Conservation (phyloP, 2,888 invertebrate genomes). For the Nephrotoma flavescens region DNA sequence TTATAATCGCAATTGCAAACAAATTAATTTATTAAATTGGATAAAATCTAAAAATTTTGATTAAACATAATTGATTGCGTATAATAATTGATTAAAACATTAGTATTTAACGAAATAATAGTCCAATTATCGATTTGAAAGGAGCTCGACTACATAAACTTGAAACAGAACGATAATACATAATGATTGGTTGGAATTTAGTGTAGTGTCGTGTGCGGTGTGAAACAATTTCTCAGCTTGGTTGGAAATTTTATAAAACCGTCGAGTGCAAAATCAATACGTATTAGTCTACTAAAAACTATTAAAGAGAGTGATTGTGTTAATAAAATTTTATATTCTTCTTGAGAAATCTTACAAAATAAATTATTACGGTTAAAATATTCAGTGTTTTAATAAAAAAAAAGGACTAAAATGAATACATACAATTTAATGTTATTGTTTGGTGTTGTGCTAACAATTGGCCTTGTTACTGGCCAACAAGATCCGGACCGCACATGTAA, state of each 20-base stretch:
- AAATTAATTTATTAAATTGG: neutral
- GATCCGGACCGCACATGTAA: neutral
- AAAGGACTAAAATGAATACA: neutral
- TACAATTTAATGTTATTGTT: neutral
- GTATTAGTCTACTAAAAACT: neutral
- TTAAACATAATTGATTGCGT: neutral
- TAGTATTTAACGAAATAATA: neutral
- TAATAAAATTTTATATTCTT: neutral
- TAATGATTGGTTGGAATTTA: neutral
- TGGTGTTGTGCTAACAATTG: neutral
- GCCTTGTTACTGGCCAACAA: neutral
- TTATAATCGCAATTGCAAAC: neutral
- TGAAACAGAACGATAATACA: neutral
- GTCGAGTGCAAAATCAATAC: constrained; percentile 3
- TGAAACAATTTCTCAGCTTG: constrained; percentile 6
- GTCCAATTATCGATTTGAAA: neutral
- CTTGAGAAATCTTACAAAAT: neutral
- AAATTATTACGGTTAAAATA: neutral
- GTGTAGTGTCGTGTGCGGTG: constrained; percentile 7
- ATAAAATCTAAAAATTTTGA: neutral
- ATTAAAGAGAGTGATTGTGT: neutral
- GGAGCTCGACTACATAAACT: neutral
- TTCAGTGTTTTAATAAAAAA: neutral
- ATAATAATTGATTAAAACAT: neutral
- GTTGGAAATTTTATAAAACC: constrained; percentile 1